A percentile compares a stretch with the other conserved stretches of the same genome.
phyloP scores from a whole-genome alignment of 2,797 vertebrate genomes.

The Buceros bicornis region DNA sequence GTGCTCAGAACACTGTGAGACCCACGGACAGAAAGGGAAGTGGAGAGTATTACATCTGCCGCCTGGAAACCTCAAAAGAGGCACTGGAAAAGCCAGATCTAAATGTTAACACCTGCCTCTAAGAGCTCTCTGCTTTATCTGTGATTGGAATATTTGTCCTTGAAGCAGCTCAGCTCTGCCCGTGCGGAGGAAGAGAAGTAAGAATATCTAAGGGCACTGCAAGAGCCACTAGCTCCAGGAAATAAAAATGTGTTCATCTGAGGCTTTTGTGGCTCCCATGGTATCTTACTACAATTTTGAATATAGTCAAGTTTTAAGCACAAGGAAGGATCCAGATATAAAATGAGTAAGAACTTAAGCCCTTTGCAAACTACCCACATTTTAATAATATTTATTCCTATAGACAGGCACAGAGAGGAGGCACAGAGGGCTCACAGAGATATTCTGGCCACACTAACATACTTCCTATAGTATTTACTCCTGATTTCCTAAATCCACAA shows the following conservation, averaged over 20 bases:
- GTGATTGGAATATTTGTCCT: constrained; percentile 24
- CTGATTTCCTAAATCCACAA: not conserved
- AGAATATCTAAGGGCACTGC: not conserved
- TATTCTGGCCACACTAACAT: not conserved
- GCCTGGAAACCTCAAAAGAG: not conserved
- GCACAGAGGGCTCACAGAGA: not conserved
- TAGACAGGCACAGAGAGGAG: not conserved
- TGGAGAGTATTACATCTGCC: not conserved
- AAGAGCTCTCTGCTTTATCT: constrained; percentile 3
- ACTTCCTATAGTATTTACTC: not conserved
- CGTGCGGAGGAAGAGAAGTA: not conserved
- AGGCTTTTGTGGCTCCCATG: not conserved
- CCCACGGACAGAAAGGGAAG: not conserved
- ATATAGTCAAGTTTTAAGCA: not conserved
- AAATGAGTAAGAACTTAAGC: not conserved
- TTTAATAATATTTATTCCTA: not conserved
- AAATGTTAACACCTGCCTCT: not conserved
- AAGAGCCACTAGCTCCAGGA: not conserved
- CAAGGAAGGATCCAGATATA: not conserved
- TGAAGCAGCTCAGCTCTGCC: constrained; percentile 9
- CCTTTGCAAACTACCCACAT: not conserved
- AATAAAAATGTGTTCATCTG: not conserved
- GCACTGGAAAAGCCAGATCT: not conserved
- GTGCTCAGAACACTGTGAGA: not conserved
- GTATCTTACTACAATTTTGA: not conserved